Conservation (phyloP, 2,797 vertebrate species). For the Eulemur albifrons region DNA sequence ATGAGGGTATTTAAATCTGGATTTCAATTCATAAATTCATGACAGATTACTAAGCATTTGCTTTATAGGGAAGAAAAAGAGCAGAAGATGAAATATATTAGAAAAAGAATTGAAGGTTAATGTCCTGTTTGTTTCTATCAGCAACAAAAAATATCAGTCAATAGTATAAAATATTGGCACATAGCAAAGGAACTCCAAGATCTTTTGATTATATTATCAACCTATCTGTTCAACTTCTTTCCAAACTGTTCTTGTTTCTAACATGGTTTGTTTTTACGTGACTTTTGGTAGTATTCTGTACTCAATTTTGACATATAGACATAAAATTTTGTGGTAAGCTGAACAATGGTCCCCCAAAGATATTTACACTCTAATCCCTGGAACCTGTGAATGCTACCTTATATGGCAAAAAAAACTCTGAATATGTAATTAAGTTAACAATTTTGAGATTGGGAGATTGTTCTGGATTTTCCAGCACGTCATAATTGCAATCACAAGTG, state of each 20-base stretch:
- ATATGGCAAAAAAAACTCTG: background rate
- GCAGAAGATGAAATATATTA: conserved; percentile 20
- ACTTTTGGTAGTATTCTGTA: background rate
- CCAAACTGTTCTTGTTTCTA: conserved; percentile 15
- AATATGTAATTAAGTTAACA: background rate
- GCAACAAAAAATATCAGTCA: conserved; percentile 9
- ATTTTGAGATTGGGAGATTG: background rate
- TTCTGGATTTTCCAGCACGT: background rate
- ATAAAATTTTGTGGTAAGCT: background rate
- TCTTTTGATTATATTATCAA: background rate
- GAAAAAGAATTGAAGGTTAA: background rate
- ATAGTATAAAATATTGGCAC: conserved; percentile 24
- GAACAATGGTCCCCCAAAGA: background rate
- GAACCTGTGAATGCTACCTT: background rate
- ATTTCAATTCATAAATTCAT: background rate
- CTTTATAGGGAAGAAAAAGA: conserved; percentile 18
- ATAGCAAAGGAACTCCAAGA: background rate
- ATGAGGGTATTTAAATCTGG: background rate
- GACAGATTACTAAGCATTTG: background rate
- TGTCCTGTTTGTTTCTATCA: background rate
- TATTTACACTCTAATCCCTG: background rate
- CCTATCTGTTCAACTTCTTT: background rate
- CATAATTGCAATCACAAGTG: background rate
- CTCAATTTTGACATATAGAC: background rate
- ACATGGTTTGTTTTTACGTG: conserved; percentile 34